Evolutionary conservation across 2,888 invertebrate species (phyloP), one percentile per base, ranked within the genome.

Genomic region (Thelaira solivaga): DNA sequence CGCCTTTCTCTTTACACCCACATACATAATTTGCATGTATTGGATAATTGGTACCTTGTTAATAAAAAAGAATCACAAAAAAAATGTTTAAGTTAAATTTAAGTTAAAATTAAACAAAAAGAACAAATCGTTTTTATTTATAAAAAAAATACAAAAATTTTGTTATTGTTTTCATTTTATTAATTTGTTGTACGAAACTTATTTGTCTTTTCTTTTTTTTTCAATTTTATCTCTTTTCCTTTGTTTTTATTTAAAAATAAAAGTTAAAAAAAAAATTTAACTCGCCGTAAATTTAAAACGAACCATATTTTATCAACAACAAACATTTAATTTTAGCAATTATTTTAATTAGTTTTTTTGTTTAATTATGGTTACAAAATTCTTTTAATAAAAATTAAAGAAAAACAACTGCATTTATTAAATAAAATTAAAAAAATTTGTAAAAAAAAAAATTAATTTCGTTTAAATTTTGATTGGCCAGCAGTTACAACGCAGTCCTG

Each of bases 381-480:
- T 72, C 39, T 59, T 62, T 49, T 29, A 47, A 65, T 4, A 71
- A 51, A 26, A 72, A 64, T 55, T 41, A 59, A 55, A 36, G 2
- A n/a, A 13, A 11, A 11, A 45, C n/a, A 51, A 45, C 26, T 78
- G 78, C 78, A 78, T 78, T 78, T 78, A 74, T 74, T 71, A 49
- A 76, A 78, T 69, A 78, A 78, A 78, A 41, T 47, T 29, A 47
- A 76, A 74, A 69, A 61, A 78, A 78, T 74, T 71, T 78, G 26
- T 57, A 67, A 6, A 18, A 59, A 62, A 51, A 0, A 4, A n/a
- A n/a, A n/a, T n/a, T n/a, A n/a, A n/a, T n/a, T 51, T 41, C 57
- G 24, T 76, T 29, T 76, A 2, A n/a, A n/a, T n/a, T n/a, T n/a
- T n/a, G n/a, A n/a, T n/a, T n/a, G n/a, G n/a, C n/a, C n/a, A n/a